A percentile compares a stretch with the other conserved stretches of the same genome.
phyloP scores from a whole-genome alignment of 2,797 vertebrate genomes.

The Typhlichthys eigenmanni region DNA sequence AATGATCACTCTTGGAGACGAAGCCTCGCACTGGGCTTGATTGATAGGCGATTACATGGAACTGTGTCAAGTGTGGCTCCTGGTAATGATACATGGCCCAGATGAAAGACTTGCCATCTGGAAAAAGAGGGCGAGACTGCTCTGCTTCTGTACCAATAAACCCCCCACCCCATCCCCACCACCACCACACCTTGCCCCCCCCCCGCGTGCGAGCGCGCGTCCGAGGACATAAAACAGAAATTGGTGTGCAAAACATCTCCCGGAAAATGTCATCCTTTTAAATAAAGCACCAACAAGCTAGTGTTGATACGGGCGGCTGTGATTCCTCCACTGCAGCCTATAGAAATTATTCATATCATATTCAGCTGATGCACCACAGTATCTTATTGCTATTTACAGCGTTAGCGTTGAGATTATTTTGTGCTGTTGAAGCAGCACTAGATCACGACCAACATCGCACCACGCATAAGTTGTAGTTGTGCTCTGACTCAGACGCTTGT shows the following conservation, averaged over 20 bases:
- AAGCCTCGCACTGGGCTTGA: slow-evolving; percentile 36
- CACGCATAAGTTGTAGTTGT: background rate
- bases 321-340: slow-evolving; percentile 13
- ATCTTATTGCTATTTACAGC: slow-evolving; percentile 26
- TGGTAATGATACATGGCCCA: slow-evolving; percentile 56
- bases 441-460: background rate
- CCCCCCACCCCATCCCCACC: no score
- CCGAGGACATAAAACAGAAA: slow-evolving; percentile 59
- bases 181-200: no score
- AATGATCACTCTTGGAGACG: slow-evolving; percentile 45
- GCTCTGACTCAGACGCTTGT: background rate
- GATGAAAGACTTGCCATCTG: slow-evolving; percentile 61
- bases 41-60: slow-evolving; percentile 59
- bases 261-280: slow-evolving; percentile 50
- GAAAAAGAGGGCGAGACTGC: slow-evolving; percentile 38
- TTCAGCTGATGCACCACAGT: slow-evolving; percentile 19
- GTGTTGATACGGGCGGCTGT: slow-evolving; percentile 18
- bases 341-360: slow-evolving; percentile 27
- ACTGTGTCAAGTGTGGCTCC: slow-evolving; percentile 49
- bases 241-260: slow-evolving; percentile 59
- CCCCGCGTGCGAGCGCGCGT: slow-evolving; percentile 1
- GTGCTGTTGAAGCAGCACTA: slow-evolving; percentile 13
- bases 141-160: slow-evolving; percentile 34
- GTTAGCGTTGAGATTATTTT: slow-evolving; percentile 16
- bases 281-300: slow-evolving; percentile 43